Evolutionary conservation across 2,113 vertebrate genomes (phyloP).

Genomic region (Sylvicapra grimmia): DNA sequence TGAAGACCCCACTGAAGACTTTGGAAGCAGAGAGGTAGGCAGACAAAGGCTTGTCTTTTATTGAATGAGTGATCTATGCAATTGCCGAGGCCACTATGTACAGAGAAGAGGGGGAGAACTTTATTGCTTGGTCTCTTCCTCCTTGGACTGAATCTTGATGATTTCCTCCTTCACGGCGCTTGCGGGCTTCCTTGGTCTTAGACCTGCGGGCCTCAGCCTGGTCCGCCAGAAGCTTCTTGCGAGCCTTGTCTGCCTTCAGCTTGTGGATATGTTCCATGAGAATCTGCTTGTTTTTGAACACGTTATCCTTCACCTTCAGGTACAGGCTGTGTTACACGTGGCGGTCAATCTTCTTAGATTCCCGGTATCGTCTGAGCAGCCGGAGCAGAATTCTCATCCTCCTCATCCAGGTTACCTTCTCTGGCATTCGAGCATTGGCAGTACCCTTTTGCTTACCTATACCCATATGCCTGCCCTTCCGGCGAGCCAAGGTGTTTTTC

Average conservation of each 20-base stretch:
- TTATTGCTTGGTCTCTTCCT: constrained; percentile 96
- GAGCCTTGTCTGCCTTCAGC: constrained; percentile 97
- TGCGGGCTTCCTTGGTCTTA: constrained; percentile 97
- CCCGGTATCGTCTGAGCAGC: constrained; percentile 93
- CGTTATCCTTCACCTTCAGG: constrained; percentile 95
- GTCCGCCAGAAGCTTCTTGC: constrained; percentile 98
- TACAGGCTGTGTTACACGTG: constrained; percentile 99
- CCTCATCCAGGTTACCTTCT: constrained; percentile 97
- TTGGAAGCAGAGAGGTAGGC: neutral
- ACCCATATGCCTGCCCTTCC: constrained; percentile 97
- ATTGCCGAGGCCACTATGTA: neutral
- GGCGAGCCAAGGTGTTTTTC: constrained; percentile 95
- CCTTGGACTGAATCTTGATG: constrained; percentile 95
- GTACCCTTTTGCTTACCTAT: constrained; percentile 97
- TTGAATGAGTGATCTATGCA: neutral
- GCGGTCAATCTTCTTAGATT: constrained; percentile 98
- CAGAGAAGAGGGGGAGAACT: neutral
- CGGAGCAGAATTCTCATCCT: constrained; percentile 95
- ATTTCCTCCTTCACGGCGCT: constrained; percentile 96
- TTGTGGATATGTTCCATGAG: constrained; percentile 80
- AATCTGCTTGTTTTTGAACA: too few species aligned
- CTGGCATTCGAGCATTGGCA: constrained; percentile 96
- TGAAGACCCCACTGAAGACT: neutral
- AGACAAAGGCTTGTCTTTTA: constrained; percentile 48
- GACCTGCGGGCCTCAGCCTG: constrained; percentile 95